Conservation (phyloP, 2,113 vertebrate genomes). For the Syrrhaptes paradoxus region DNA sequence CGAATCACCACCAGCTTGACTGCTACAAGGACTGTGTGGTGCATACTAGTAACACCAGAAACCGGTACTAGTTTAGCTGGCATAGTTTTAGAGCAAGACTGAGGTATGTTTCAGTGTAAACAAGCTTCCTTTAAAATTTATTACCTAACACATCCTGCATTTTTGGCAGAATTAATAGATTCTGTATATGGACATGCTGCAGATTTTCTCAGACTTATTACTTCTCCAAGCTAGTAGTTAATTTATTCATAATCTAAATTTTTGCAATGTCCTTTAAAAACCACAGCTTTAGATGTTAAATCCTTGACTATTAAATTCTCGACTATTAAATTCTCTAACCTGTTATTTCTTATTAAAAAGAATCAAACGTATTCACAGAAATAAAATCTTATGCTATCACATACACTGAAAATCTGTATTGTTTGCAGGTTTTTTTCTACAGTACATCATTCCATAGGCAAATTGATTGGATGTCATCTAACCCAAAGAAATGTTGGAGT, state of each 20-base stretch:
- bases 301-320: not conserved
- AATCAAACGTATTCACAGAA: not conserved
- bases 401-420: not conserved
- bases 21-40: not conserved
- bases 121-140: not conserved
- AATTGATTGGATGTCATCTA: conserved; percentile 23
- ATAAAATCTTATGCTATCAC: not conserved
- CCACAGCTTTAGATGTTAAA: not conserved
- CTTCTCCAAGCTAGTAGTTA: not conserved
- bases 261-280: not conserved
- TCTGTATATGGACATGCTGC: not conserved
- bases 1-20: not conserved
- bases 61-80: not conserved
- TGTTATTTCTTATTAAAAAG: not conserved
- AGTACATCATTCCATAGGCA: not conserved
- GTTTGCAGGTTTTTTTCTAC: conserved; percentile 8
- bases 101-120: not conserved
- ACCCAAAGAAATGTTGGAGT: not conserved
- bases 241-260: conserved; percentile 1
- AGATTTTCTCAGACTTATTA: not conserved
- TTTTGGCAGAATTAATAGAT: not conserved
- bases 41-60: not conserved
- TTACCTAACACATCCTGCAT: not conserved
- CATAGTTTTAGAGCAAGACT: not conserved
- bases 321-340: not conserved